Base-by-base conservation (phyloP, 2,113 vertebrate genomes). In the Tautogolabrus adspersus region DNA sequence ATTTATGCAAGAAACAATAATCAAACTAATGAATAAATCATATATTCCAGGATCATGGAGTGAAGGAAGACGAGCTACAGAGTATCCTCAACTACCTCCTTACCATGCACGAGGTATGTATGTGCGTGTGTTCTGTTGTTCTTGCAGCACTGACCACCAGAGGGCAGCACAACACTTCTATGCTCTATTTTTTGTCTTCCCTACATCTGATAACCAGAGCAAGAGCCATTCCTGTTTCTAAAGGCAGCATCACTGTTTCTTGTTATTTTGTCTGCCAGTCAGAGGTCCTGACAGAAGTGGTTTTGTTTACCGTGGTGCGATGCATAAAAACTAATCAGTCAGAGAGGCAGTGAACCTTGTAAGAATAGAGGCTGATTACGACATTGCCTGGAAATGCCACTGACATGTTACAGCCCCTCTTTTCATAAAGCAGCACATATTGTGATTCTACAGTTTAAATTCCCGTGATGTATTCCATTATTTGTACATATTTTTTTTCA, bases 1-100 rank as follows among this genome's bases (percentile, higher is more conserved):
- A 47, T 47, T 47, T 13, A 15, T 5, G 34, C 3, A 8, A 42
- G 12, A 34, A 42, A 19, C 12, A 51, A 19, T 6, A 19, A 2
- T 64, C 18, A 49, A 49, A 49, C 18, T 19, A 18, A 18, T 49
- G 1, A 18, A 49, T 49, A 18, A 19, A 49, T 19, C 47, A 49
- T 49, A 8, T 40, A 91, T 91, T 92, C 26, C 91, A 99, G 98
- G 98, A 99, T 90, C 94, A 94, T 37, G 97, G 97, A 18, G 96
- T 99, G 66, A 99, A 98, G 87, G 97, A 98, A 90, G 98, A 99
- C 65, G 98, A 99, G 88, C 93, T 99, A 8, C 98, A 99, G 91
- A 97, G 97, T 77, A 97, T 99, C 92, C 95, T 99, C 68, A 99
- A 96, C 93, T 99, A 98, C 72, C 94, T 99, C 55, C 96, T 99